A percentile compares a stretch with the other conserved stretches of the same genome.
Evolutionary conservation across 2,888 invertebrate genomes (phyloP).

Genomic region (Coronaproctus castanopsis): DNA sequence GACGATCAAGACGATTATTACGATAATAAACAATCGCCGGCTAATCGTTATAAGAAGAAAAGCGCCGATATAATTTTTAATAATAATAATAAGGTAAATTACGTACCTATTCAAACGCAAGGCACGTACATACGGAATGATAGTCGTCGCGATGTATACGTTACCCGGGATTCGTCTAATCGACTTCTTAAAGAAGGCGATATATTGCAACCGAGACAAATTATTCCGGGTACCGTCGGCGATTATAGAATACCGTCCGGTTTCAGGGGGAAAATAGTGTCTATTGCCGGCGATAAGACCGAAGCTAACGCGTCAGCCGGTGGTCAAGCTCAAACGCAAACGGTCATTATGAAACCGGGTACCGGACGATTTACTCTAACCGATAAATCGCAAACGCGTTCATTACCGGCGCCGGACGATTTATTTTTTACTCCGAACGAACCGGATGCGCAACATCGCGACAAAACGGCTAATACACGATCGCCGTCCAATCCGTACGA

Average conservation of each 20-base stretch:
- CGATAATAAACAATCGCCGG: neutral
- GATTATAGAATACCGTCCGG: constrained; percentile 47
- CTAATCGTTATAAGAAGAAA: neutral
- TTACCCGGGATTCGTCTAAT: constrained; percentile 36
- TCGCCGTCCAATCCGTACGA: constrained; percentile 20
- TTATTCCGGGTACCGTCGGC: constrained; percentile 43
- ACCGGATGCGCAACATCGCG: neutral
- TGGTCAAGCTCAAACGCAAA: constrained; percentile 45
- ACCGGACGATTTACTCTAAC: constrained; percentile 27
- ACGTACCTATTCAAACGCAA: constrained; percentile 35
- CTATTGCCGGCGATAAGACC: constrained; percentile 40
- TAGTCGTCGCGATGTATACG: constrained; percentile 34
- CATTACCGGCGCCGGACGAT: neutral
- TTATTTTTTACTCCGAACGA: neutral
- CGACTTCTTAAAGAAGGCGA: constrained; percentile 32
- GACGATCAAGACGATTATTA: constrained; percentile 2
- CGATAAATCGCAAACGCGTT: constrained; percentile 12
- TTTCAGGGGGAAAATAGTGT: constrained; percentile 42
- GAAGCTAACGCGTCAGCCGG: constrained; percentile 32
- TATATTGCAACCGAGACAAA: constrained; percentile 41
- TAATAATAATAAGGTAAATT: neutral
- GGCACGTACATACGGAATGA: constrained; percentile 25
- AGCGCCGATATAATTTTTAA: neutral
- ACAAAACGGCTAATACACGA: neutral
- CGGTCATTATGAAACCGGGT: constrained; percentile 32